Evolutionary conservation across 2,113 vertebrate genomes (phyloP).

Genomic region (Aplodontia rufa): DNA sequence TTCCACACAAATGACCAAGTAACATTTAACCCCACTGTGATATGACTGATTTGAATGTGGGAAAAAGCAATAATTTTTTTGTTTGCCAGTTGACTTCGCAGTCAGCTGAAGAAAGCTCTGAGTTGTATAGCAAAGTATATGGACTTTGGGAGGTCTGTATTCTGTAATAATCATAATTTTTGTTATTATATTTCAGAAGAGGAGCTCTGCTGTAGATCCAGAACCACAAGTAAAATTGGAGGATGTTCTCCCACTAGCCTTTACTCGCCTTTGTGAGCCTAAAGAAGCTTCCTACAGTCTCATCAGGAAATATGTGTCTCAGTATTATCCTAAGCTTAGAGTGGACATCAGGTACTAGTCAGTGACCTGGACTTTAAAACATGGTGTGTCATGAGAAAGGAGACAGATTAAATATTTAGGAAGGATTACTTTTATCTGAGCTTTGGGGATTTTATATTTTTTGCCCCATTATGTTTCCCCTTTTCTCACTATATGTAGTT

Average conservation of each 20-base stretch:
- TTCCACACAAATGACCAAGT: neutral
- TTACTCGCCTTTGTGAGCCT: constrained; percentile 97
- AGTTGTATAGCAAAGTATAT: neutral
- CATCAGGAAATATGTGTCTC: constrained; percentile 97
- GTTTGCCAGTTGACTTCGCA: neutral
- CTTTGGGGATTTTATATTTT: neutral
- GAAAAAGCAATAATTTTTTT: neutral
- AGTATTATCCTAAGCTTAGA: constrained; percentile 96
- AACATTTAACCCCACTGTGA: neutral
- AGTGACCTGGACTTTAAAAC: neutral
- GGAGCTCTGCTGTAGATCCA: constrained; percentile 56
- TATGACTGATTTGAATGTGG: constrained; percentile 43
- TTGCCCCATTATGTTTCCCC: neutral
- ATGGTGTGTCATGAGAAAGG: neutral
- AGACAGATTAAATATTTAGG: neutral
- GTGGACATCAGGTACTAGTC: constrained; percentile 91
- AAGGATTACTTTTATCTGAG: neutral
- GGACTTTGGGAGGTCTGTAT: neutral
- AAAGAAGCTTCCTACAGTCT: constrained; percentile 98
- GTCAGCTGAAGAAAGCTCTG: neutral
- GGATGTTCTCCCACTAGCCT: constrained; percentile 95
- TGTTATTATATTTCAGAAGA: constrained; percentile 85
- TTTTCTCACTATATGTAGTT: neutral
- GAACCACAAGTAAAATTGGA: constrained; percentile 93
- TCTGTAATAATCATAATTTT: constrained; percentile 20